phyloP scores from a whole-genome alignment of 2,113 vertebrate genomes.

The Vulpes ferrilata region DNA sequence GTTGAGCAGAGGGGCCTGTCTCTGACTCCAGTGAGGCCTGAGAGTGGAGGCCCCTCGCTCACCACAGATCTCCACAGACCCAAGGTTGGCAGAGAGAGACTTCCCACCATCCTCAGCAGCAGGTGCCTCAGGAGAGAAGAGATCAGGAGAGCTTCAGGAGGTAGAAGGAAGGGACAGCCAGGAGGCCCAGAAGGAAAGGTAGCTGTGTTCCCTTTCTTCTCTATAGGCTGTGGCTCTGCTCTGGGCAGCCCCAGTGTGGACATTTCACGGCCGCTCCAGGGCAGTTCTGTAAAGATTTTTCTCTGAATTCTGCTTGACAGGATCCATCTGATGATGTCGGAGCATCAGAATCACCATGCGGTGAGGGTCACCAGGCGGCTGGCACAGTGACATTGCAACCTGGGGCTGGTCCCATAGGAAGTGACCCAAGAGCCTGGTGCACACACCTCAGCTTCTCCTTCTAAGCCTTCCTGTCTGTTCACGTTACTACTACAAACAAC shows the following conservation, averaged over 20 bases:
- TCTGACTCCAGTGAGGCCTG: background rate
- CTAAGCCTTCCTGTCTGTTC: accelerated
- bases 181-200: background rate
- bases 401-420: too few relatives aligned
- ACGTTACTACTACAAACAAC: accelerated
- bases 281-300: too few relatives aligned
- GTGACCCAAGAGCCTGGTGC: accelerated
- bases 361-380: background rate
- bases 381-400: background rate
- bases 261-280: accelerated
- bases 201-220: accelerated
- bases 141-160: background rate
- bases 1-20: background rate
- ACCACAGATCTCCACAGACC: background rate
- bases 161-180: background rate
- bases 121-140: background rate
- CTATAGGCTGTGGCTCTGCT: accelerated
- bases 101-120: background rate
- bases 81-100: background rate
- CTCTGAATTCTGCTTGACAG: background rate
- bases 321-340: background rate
- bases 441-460: background rate
- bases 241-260: accelerated
- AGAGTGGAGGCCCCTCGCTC: background rate
- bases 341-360: background rate